These are phyloP conservation scores for Pipistrellus kuhlii DNA, from an alignment of 2,797 vertebrate species.

Conservation along the genomic window DNA sequence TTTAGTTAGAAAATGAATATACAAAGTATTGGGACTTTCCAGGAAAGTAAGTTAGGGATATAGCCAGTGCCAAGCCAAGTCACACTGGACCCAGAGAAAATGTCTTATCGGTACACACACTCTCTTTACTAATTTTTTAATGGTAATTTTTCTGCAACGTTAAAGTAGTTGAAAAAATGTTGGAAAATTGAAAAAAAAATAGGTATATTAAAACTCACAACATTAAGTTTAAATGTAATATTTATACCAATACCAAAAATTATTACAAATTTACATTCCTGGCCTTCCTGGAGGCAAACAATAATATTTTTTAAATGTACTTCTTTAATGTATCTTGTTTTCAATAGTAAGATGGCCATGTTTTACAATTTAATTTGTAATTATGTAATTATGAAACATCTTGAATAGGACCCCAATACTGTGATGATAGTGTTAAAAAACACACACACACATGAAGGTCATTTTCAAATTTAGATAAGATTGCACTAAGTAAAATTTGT, in stretches of 20 bases:
- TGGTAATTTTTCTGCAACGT: not conserved
- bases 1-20: not conserved
- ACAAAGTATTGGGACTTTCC: not conserved
- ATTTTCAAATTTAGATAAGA: not conserved
- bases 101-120: too few relatives aligned
- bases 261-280: constrained; percentile 30
- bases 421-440: not conserved
- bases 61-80: not conserved
- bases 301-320: not conserved
- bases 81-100: not conserved
- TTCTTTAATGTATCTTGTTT: not conserved
- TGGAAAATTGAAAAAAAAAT: too few relatives aligned
- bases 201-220: too few relatives aligned
- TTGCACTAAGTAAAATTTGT: not conserved
- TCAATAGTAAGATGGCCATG: not conserved
- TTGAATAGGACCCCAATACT: not conserved
- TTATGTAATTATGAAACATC: not conserved
- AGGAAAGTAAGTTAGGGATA: not conserved
- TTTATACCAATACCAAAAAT: not conserved
- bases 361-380: constrained; percentile 16
- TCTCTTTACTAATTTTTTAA: not conserved
- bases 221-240: not conserved
- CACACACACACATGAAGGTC: too few relatives aligned
- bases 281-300: not conserved
- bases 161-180: too few relatives aligned